phyloP scores from a whole-genome alignment of 2,888 invertebrate species.

The Tiphia femorata region DNA sequence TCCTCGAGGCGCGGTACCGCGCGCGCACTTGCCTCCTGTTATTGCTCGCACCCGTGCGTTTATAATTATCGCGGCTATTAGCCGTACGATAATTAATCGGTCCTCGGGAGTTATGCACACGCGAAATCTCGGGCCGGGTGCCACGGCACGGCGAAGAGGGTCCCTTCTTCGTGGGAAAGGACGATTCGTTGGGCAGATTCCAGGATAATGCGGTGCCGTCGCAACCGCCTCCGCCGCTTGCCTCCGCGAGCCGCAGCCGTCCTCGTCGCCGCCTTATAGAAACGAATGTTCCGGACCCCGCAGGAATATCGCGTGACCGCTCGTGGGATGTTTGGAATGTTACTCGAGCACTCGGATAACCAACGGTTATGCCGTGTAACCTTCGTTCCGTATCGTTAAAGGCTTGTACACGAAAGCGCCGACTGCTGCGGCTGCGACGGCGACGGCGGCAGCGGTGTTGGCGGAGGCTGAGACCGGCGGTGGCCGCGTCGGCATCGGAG shows the following conservation, averaged over 20 bases:
- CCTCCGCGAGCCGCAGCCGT: no score
- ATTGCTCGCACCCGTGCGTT: constrained; percentile 31
- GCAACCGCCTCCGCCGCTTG: no score
- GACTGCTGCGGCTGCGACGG: constrained; percentile 4
- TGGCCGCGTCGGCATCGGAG: constrained; percentile 4
- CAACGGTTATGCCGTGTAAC: constrained; percentile 47
- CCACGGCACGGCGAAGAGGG: not conserved
- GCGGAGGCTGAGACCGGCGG: no score
- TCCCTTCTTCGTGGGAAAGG: constrained; percentile 35
- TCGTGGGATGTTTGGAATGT: constrained; percentile 54
- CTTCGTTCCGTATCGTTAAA: constrained; percentile 49
- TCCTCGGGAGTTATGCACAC: constrained; percentile 47
- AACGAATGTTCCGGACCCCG: constrained; percentile 42
- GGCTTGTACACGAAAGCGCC: constrained; percentile 20
- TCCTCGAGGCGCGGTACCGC: no score
- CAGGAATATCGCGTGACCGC: constrained; percentile 51
- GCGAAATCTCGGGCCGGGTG: constrained; percentile 39
- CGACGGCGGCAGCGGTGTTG: no score
- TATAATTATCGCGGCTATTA: constrained; percentile 57
- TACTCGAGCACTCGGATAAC: constrained; percentile 47
- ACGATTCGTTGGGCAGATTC: constrained; percentile 42
- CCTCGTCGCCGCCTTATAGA: constrained; percentile 38
- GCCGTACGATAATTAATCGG: constrained; percentile 56
- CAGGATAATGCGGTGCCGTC: constrained; percentile 38
- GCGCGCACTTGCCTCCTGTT: constrained; percentile 21